These are phyloP conservation scores for Pedicia rivosa DNA, from an alignment of 2,888 invertebrate species.

Conservation along the genomic window DNA sequence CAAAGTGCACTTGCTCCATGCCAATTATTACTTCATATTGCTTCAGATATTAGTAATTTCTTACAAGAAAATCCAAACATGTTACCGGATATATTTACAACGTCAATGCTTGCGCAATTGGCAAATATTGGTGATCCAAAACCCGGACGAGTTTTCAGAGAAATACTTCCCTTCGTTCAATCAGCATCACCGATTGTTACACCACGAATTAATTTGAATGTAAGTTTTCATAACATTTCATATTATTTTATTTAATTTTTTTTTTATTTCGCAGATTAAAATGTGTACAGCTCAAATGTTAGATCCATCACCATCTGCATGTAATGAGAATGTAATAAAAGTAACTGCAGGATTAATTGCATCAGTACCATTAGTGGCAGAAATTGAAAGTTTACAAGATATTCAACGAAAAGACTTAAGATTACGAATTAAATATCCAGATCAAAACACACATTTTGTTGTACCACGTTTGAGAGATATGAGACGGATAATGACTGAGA, in stretches of 20 bases:
- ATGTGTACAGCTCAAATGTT: slow-evolving; percentile 68
- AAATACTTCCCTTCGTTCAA: slow-evolving; percentile 58
- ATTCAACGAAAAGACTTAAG: slow-evolving; percentile 53
- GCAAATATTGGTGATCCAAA: slow-evolving; percentile 65
- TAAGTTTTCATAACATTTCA: slow-evolving; percentile 18
- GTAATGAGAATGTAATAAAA: slow-evolving; percentile 64
- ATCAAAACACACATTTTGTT: slow-evolving; percentile 72
- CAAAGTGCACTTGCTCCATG: slow-evolving; percentile 57
- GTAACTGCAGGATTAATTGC: slow-evolving; percentile 87
- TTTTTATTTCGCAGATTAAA: slow-evolving; percentile 39
- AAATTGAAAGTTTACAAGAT: slow-evolving; percentile 62
- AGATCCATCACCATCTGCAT: slow-evolving; percentile 66
- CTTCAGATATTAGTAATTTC: slow-evolving; percentile 36
- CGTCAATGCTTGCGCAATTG: slow-evolving; percentile 61
- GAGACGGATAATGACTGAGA: slow-evolving; percentile 42
- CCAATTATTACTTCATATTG: slow-evolving; percentile 55
- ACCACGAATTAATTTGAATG: slow-evolving; percentile 50
- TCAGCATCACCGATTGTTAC: slow-evolving; percentile 47
- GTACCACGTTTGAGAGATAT: slow-evolving; percentile 65
- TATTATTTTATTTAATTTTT: slow-evolving; percentile 4
- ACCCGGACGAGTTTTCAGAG: slow-evolving; percentile 65
- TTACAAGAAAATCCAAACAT: slow-evolving; percentile 29
- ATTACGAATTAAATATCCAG: slow-evolving; percentile 80
- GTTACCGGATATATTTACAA: slow-evolving; percentile 64
- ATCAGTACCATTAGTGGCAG: slow-evolving; percentile 74